Conservation (phyloP, 2,797 vertebrate species). For the Sphenopsis melanotis region DNA sequence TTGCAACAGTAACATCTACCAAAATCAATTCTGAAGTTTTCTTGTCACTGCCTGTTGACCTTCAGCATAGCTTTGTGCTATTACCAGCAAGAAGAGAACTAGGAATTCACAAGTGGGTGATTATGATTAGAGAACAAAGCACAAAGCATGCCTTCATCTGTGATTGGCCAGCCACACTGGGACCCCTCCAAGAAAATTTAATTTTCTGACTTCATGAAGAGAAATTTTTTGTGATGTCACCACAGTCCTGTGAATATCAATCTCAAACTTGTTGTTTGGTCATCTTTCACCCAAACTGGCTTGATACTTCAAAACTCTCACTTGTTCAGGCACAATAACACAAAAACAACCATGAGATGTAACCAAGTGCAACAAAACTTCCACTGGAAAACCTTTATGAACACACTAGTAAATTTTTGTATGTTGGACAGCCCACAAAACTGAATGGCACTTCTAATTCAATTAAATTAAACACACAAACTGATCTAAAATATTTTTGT, state of each 20-base stretch:
- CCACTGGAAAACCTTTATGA: not conserved
- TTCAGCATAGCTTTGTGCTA: slow-evolving; percentile 12
- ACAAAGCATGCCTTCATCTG: not conserved
- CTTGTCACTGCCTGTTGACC: not conserved
- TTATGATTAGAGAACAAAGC: not conserved
- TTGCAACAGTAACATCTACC: slow-evolving; percentile 21
- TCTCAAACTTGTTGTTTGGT: not conserved
- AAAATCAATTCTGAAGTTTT: slow-evolving; percentile 48
- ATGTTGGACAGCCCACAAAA: not conserved
- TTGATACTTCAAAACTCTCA: not conserved
- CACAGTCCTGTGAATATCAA: not conserved
- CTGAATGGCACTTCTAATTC: not conserved
- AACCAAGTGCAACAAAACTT: not conserved
- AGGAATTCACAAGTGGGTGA: slow-evolving; percentile 8
- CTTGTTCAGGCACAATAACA: not conserved
- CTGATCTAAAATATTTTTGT: not conserved
- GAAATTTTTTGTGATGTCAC: not conserved
- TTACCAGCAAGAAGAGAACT: not conserved
- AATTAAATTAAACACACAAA: not conserved
- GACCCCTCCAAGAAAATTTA: not conserved
- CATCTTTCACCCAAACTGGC: not conserved
- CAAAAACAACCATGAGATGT: not conserved
- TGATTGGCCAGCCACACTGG: not conserved
- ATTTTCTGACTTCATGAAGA: not conserved
- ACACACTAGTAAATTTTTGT: not conserved